Evolutionary conservation across 2,113 vertebrate genomes (phyloP).

Genomic region (Tetrax tetrax): DNA sequence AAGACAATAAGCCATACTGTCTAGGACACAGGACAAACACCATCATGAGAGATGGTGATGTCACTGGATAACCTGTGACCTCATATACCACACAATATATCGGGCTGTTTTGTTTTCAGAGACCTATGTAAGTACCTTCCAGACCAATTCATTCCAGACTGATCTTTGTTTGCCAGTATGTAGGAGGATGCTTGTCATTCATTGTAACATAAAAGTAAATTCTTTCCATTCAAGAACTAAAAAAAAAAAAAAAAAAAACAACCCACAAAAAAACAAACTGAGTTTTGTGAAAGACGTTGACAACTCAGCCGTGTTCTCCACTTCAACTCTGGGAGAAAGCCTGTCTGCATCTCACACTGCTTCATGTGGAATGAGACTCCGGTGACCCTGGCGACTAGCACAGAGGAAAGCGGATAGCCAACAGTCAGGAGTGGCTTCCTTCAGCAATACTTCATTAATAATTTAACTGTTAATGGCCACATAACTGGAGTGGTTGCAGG

Average conservation of each 20-base stretch:
- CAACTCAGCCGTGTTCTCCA: not conserved
- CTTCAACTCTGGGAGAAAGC: not conserved
- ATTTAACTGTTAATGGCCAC: constrained; percentile 61
- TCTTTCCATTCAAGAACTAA: not conserved
- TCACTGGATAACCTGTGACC: not conserved
- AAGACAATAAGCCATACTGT: not conserved
- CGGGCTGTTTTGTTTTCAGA: not conserved
- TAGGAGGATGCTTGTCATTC: not conserved
- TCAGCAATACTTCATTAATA: constrained; percentile 58
- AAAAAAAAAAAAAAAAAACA: too few relatives aligned
- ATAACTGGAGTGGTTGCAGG: constrained; percentile 33
- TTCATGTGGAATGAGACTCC: not conserved
- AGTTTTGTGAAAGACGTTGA: not conserved
- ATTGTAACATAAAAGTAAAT: not conserved
- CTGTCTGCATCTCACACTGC: not conserved
- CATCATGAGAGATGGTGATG: not conserved
- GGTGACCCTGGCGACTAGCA: not conserved
- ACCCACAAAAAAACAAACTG: too few relatives aligned
- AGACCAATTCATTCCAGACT: not conserved
- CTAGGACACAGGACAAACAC: not conserved
- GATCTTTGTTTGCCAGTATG: not conserved
- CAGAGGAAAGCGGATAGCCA: constrained; percentile 21
- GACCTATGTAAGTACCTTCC: not conserved
- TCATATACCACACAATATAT: not conserved
- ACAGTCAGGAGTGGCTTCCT: not conserved